Evolutionary conservation across 2,113 vertebrate species (phyloP).

Genomic region (Pterocles orientalis): DNA sequence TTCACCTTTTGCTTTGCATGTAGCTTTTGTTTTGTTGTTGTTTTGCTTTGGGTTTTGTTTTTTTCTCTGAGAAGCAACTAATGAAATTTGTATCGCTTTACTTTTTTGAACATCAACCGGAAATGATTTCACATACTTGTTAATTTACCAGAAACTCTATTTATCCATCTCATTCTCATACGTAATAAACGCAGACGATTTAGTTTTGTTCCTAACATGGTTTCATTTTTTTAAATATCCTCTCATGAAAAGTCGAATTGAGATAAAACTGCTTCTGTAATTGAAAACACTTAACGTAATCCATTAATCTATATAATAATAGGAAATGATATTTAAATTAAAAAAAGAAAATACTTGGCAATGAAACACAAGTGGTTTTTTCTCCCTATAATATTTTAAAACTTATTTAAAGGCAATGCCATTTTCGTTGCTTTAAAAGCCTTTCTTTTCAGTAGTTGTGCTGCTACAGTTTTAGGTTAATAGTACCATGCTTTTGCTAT

Average conservation of each 20-base stretch:
- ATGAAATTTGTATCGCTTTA: slow-evolving; percentile 86
- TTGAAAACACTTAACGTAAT: slow-evolving; percentile 61
- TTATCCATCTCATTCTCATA: slow-evolving; percentile 82
- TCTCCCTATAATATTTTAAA: slow-evolving; percentile 66
- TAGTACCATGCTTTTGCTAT: slow-evolving; percentile 81
- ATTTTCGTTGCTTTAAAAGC: slow-evolving; percentile 77
- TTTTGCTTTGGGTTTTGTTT: neutral
- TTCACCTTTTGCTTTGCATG: slow-evolving; percentile 99
- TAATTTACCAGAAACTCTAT: slow-evolving; percentile 77
- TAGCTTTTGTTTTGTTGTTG: slow-evolving; percentile 79
- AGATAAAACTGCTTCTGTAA: slow-evolving; percentile 75
- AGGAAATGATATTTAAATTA: slow-evolving; percentile 56
- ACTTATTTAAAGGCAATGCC: slow-evolving; percentile 71
- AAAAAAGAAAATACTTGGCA: slow-evolving; percentile 62
- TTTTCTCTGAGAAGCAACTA: slow-evolving; percentile 91
- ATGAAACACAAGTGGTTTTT: slow-evolving; percentile 78
- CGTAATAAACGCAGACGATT: slow-evolving; percentile 69
- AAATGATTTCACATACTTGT: slow-evolving; percentile 74
- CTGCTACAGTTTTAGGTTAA: slow-evolving; percentile 80
- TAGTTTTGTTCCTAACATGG: slow-evolving; percentile 84
- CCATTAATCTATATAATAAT: slow-evolving; percentile 72
- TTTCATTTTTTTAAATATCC: slow-evolving; percentile 85
- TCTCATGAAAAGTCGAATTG: slow-evolving; percentile 75
- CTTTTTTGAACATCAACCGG: slow-evolving; percentile 78
- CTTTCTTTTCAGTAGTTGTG: slow-evolving; percentile 81